A percentile compares a stretch with the other conserved stretches of the same genome.
Evolutionary conservation across 2,797 vertebrate genomes (phyloP).

Genomic region (Champsocephalus gunnari): DNA sequence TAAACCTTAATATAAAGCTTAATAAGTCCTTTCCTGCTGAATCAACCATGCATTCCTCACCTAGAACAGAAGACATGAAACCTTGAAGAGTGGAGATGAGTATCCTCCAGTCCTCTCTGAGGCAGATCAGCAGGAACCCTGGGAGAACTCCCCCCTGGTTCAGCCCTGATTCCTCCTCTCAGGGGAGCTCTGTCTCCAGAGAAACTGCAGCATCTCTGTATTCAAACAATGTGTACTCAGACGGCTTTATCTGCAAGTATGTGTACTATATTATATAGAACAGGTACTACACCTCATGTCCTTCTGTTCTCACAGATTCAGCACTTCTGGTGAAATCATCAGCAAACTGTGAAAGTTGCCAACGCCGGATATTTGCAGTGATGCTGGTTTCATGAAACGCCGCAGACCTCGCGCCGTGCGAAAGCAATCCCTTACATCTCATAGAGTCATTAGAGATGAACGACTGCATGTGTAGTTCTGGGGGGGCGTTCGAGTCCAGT

Average conservation of each 20-base stretch:
- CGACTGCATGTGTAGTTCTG: constrained; percentile 7
- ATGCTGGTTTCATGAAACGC: constrained; percentile 34
- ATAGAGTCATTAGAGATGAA: constrained; percentile 19
- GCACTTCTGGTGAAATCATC: constrained; percentile 64
- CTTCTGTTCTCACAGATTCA: constrained; percentile 64
- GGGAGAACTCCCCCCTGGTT: constrained; percentile 32
- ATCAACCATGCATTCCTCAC: background rate
- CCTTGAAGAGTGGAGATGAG: background rate
- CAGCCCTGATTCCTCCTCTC: constrained; percentile 1
- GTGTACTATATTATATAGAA: no score
- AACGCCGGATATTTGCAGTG: constrained; percentile 42
- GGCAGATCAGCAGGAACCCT: constrained; percentile 32
- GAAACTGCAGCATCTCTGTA: constrained; percentile 26
- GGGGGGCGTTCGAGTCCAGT: no score
- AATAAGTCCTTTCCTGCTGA: no score
- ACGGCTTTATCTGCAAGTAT: no score
- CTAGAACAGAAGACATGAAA: background rate
- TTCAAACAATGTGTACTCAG: no score
- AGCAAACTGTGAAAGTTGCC: constrained; percentile 59
- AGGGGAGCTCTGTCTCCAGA: constrained; percentile 9
- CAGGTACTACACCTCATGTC: constrained; percentile 12
- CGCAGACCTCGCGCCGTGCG: constrained; percentile 29
- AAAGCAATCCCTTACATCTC: constrained; percentile 15
- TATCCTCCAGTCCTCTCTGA: constrained; percentile 18
- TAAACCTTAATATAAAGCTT: no score